Conservation (phyloP, 2,888 invertebrate species). For the Epinotia demarniana region DNA sequence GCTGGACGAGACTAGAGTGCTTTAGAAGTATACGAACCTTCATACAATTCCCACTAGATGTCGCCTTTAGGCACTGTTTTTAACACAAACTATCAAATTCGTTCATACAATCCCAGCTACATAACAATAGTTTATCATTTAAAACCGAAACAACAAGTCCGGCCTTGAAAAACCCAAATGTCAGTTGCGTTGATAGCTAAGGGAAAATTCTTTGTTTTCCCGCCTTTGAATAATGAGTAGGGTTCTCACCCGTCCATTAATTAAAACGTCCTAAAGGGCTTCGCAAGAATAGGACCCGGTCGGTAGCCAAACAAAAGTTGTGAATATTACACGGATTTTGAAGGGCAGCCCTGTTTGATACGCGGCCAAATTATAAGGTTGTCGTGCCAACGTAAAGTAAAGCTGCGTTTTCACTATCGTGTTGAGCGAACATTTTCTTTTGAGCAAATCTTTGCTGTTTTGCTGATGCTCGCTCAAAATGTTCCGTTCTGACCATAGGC, state of each 20-base stretch:
- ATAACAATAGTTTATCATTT: background rate
- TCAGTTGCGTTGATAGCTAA: conserved; percentile 1
- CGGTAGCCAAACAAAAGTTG: conserved; percentile 14
- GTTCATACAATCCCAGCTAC: too few relatives aligned
- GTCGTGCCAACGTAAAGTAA: too few relatives aligned
- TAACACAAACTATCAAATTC: too few relatives aligned
- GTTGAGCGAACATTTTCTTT: too few relatives aligned
- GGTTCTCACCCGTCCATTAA: conserved; percentile 17
- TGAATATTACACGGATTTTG: background rate
- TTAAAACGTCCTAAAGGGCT: conserved; percentile 17
- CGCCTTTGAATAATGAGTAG: conserved; percentile 28
- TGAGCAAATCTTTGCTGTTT: too few relatives aligned
- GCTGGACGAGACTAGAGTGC: too few relatives aligned
- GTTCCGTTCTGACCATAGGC: too few relatives aligned
- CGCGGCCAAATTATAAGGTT: background rate
- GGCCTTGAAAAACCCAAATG: conserved; percentile 18
- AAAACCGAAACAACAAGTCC: background rate
- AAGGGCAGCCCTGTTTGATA: background rate
- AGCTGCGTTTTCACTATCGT: too few relatives aligned
- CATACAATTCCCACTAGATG: too few relatives aligned
- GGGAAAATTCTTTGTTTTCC: conserved; percentile 12
- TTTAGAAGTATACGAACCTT: too few relatives aligned
- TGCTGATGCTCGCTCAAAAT: too few relatives aligned
- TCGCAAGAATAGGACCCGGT: background rate
- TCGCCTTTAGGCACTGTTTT: too few relatives aligned